Conservation (phyloP, 2,113 vertebrate genomes). For the Nestor notabilis region DNA sequence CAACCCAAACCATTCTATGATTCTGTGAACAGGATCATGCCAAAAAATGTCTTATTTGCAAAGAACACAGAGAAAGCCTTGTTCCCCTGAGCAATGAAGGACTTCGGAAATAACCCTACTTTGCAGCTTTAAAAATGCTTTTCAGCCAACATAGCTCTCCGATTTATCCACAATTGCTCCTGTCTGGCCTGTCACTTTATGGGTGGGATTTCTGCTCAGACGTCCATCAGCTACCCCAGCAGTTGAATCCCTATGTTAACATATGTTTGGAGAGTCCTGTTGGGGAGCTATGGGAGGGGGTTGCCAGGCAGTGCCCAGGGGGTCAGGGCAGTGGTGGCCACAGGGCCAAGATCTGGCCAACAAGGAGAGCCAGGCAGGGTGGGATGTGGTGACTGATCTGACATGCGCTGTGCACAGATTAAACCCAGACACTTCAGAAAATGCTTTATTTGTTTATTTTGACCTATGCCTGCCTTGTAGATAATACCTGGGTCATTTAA, state of each 20-base stretch:
- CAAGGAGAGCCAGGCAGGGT: not conserved
- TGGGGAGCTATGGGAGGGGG: not conserved
- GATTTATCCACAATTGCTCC: not conserved
- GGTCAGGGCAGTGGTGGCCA: not conserved
- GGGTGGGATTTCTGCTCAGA: not conserved
- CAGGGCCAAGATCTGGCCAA: rapidly evolving
- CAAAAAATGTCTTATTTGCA: not conserved
- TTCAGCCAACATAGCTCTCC: not conserved
- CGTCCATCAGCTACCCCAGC: not conserved
- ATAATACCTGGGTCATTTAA: not conserved
- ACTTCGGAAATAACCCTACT: not conserved
- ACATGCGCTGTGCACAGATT: not conserved
- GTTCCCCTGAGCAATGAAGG: not conserved
- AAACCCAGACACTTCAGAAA: not conserved
- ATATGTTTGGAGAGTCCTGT: not conserved
- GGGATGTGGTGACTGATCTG: not conserved
- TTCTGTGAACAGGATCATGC: not conserved
- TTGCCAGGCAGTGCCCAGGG: not conserved
- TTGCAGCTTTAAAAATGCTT: not conserved
- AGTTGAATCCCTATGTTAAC: not conserved
- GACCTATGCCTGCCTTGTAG: not conserved
- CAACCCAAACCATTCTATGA: no score
- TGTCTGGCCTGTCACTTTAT: not conserved
- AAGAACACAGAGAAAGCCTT: not conserved
- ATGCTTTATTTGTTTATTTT: not conserved